A percentile compares a stretch with the other conserved stretches of the same genome.
Conservation (phyloP, 1,140 invertebrate genomes). For the Ectropis grisescens region DNA sequence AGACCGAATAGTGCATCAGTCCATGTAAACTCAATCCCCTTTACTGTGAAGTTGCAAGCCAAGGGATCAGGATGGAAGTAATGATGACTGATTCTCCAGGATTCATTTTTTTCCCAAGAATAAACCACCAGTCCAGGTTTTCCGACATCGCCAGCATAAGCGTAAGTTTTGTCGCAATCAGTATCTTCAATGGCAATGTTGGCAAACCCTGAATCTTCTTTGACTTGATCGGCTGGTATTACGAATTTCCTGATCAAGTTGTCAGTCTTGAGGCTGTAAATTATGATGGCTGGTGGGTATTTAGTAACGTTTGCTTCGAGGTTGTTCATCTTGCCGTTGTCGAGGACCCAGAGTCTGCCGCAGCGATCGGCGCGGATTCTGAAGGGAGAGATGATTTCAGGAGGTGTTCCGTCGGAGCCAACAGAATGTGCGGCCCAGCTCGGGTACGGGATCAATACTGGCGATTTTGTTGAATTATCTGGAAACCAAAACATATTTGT, state of each 20-base stretch:
- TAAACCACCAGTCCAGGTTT: slow-evolving; percentile 78
- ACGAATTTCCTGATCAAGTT: slow-evolving; percentile 73
- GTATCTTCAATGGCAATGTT: slow-evolving; percentile 81
- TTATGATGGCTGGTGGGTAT: slow-evolving; percentile 73
- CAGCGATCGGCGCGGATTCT: slow-evolving; percentile 80
- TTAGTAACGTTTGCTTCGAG: slow-evolving; percentile 64
- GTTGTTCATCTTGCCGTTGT: slow-evolving; percentile 78
- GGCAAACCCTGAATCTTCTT: slow-evolving; percentile 79
- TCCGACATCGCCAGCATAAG: slow-evolving; percentile 77
- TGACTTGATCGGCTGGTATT: slow-evolving; percentile 75
- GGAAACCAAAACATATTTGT: slow-evolving; percentile 53
- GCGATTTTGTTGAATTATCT: slow-evolving; percentile 76
- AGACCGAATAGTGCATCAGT: slow-evolving; percentile 82
- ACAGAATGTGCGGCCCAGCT: slow-evolving; percentile 78
- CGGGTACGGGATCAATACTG: slow-evolving; percentile 79
- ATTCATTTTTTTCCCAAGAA: slow-evolving; percentile 75
- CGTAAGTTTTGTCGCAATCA: slow-evolving; percentile 76
- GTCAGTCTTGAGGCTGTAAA: slow-evolving; percentile 83
- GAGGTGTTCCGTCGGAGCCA: slow-evolving; percentile 53
- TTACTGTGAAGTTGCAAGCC: slow-evolving; percentile 79
- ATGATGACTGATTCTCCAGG: slow-evolving; percentile 79
- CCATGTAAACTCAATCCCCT: slow-evolving; percentile 81
- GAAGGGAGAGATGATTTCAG: slow-evolving; percentile 82
- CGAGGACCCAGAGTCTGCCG: slow-evolving; percentile 81
- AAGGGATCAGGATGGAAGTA: slow-evolving; percentile 79